Evolutionary conservation across 2,888 invertebrate species (phyloP), one percentile per base, ranked within the genome.

Genomic region (Ochropleura plecta): DNA sequence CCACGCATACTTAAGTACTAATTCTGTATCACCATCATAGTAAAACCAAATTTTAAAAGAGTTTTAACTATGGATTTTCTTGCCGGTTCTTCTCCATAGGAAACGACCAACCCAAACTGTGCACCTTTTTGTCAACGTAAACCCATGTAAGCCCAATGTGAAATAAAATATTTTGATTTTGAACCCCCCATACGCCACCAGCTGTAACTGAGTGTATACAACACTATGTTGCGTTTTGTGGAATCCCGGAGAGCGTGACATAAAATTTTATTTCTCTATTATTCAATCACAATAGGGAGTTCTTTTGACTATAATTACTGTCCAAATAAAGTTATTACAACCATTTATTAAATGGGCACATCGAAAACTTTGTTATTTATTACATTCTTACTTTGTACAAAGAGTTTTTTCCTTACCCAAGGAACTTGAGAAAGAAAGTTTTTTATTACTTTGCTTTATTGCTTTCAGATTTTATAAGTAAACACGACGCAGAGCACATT

Each of bases 401-500:
- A 62, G 44, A 64, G 53, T 44, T 77, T 76, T 76, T 70, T 44
- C 62, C n/a, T 72, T 70, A 20, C 46, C 20, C 60, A n/a, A n/a
- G 49, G 42, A 76, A 67, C 40, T 82, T 63, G 59, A 18, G n/a
- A 51, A 67, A 57, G n/a, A 76, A 82, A 77, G 72, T 82, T 82
- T 75, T 62, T 68, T 77, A 68, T 82, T 69, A 68, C 73, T 71
- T 69, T 63, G 30, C 60, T 63, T 44, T 67, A 70, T 76, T 83
- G 73, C 30, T 70, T 86, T 55, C 97, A 98, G 98, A 98, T 97
- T 98, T 98, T 97, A 98, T 98, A 97, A 98, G 98, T 95, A 98
- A 98, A 97, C 98, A 98, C 96, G 98, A 98, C 93, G 99, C 99
- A 87, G 98, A 98, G 97, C 99, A 99, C 96, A 99, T 99, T 93